These are phyloP conservation scores for Diplolepis rosae DNA, from an alignment of 2,888 invertebrate species.

Conservation along the genomic window DNA sequence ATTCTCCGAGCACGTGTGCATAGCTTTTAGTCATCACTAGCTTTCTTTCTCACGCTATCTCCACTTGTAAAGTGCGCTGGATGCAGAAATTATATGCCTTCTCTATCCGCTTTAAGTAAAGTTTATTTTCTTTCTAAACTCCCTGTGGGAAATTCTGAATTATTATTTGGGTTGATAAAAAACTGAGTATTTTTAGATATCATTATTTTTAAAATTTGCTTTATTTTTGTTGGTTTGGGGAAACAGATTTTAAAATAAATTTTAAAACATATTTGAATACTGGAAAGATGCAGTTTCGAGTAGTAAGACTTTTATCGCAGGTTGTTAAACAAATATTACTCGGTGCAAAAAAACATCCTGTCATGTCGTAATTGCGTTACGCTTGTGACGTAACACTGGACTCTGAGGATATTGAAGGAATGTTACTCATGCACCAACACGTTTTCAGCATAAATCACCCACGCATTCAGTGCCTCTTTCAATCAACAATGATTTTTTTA, in stretches of 20 bases:
- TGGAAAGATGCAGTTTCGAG: neutral
- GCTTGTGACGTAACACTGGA: conserved; percentile 27
- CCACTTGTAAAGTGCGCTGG: neutral
- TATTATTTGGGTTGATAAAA: neutral
- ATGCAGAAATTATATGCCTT: neutral
- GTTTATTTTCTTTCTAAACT: neutral
- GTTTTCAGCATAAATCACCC: conserved; percentile 26
- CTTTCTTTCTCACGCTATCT: conserved; percentile 35
- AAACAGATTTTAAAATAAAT: no score
- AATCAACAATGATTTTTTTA: conserved; percentile 7
- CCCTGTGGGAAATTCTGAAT: neutral
- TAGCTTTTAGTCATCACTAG: conserved; percentile 17
- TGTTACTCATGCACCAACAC: conserved; percentile 28
- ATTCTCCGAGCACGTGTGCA: conserved; percentile 37
- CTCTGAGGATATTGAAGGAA: conserved; percentile 28
- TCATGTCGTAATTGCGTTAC: conserved; percentile 23
- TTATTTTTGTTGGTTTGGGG: neutral
- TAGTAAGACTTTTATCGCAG: neutral
- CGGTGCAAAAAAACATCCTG: conserved; percentile 25
- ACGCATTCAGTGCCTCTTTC: conserved; percentile 4
- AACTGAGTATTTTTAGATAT: neutral
- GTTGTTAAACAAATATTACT: neutral
- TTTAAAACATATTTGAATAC: neutral
- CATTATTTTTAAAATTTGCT: neutral
- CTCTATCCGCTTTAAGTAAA: neutral